A percentile compares a stretch with the other conserved stretches of the same genome.
These are phyloP conservation scores for Ephialtes manifestator DNA, from an alignment of 2,888 invertebrate genomes.

Conservation along the genomic window DNA sequence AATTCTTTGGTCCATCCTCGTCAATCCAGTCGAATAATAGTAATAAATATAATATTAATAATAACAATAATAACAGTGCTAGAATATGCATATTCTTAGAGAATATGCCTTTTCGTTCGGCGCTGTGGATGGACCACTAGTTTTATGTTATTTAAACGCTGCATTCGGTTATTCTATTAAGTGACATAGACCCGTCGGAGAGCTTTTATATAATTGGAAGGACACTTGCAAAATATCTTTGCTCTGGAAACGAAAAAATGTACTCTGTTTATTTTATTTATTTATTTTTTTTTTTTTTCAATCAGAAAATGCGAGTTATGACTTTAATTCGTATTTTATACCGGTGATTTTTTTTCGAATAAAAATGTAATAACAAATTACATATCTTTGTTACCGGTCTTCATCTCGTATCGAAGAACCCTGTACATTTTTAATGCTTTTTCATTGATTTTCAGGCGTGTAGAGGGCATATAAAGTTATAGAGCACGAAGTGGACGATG, in stretches of 20 bases:
- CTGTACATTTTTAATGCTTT: constrained; percentile 50
- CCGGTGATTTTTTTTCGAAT: constrained; percentile 22
- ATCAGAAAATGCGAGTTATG: constrained; percentile 50
- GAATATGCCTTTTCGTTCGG: constrained; percentile 43
- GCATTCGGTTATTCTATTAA: constrained; percentile 56
- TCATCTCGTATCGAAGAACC: constrained; percentile 57
- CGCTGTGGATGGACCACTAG: constrained; percentile 71
- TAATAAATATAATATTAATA: constrained; percentile 38
- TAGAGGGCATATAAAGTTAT: constrained; percentile 1
- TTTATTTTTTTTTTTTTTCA: constrained; percentile 40
- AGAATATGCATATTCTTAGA: constrained; percentile 25
- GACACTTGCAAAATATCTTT: constrained; percentile 80
- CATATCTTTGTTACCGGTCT: constrained; percentile 28
- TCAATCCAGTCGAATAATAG: constrained; percentile 57
- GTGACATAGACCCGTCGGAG: constrained; percentile 71
- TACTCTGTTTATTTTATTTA: no score
- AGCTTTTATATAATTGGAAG: constrained; percentile 78
- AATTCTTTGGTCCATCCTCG: constrained; percentile 73
- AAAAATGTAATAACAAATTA: constrained; percentile 41
- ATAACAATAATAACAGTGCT: constrained; percentile 36
- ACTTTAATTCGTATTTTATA: constrained; percentile 24
- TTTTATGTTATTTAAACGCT: constrained; percentile 68
- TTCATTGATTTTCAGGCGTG: neutral
- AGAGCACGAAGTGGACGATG: neutral
- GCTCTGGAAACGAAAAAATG: constrained; percentile 72